Conservation (phyloP, 2,113 vertebrate genomes). For the Empidonax alnorum region DNA sequence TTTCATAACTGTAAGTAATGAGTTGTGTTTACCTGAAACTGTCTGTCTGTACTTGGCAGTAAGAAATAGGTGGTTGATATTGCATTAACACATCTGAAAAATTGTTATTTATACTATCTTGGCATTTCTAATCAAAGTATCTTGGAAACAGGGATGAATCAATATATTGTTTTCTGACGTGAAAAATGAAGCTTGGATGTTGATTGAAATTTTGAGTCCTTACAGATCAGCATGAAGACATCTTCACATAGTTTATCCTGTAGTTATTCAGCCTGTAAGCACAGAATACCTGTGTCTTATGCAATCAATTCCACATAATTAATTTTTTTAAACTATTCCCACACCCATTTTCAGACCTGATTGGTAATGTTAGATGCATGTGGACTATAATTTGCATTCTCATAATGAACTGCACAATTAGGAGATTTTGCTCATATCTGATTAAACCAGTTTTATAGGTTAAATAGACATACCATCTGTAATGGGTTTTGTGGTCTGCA, state of each 20-base stretch:
- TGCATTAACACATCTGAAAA: background rate
- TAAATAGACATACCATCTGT: background rate
- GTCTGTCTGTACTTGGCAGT: background rate
- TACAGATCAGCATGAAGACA: background rate
- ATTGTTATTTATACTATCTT: background rate
- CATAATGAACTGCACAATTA: slow-evolving; percentile 16
- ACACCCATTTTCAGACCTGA: slow-evolving; percentile 36
- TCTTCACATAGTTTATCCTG: background rate
- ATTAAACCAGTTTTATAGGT: slow-evolving; percentile 23
- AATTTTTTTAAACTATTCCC: slow-evolving; percentile 31
- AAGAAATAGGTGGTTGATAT: background rate
- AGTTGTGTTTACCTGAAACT: background rate
- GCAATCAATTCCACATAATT: slow-evolving; percentile 23
- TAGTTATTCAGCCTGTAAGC: background rate
- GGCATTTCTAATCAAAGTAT: background rate
- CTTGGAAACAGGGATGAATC: background rate
- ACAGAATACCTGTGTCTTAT: background rate
- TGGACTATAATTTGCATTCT: slow-evolving; percentile 37
- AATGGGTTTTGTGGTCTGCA: slow-evolving; percentile 25
- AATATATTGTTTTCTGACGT: background rate
- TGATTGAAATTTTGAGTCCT: background rate
- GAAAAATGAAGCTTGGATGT: background rate
- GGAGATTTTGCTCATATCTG: slow-evolving; percentile 31
- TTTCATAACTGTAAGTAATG: background rate
- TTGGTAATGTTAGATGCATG: slow-evolving; percentile 18